These are phyloP conservation scores for Orthosia incerta DNA, from an alignment of 2,888 invertebrate species.

Conservation along the genomic window DNA sequence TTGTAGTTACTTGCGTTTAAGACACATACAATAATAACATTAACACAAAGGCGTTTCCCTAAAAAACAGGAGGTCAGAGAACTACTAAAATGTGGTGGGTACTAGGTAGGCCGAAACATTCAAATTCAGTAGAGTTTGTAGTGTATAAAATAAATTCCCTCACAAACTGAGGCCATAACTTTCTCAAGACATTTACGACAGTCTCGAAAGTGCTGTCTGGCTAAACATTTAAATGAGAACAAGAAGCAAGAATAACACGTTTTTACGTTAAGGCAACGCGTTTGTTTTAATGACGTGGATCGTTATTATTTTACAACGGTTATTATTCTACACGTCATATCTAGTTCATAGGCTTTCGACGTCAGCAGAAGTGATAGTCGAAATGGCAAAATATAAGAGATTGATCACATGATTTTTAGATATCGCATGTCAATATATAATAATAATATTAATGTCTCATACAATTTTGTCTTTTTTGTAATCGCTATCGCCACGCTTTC, in stretches of 20 bases:
- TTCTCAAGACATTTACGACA: constrained; percentile 71
- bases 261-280: constrained; percentile 9
- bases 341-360: background rate
- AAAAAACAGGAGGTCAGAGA: constrained; percentile 30
- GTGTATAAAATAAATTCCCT: constrained; percentile 68
- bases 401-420: too few relatives aligned
- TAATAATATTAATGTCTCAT: too few relatives aligned
- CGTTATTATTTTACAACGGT: constrained; percentile 8
- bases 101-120: constrained; percentile 54
- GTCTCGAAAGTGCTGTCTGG: constrained; percentile 66
- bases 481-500: too few relatives aligned
- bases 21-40: constrained; percentile 4
- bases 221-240: constrained; percentile 72
- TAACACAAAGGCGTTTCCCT: constrained; percentile 23
- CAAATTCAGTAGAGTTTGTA: constrained; percentile 56
- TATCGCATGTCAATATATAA: too few relatives aligned
- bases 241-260: constrained; percentile 51
- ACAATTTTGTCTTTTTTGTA: too few relatives aligned
- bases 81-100: constrained; percentile 43
- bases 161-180: constrained; percentile 71
- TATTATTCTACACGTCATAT: background rate
- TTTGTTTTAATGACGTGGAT: constrained; percentile 23
- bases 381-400: too few relatives aligned
- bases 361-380: too few relatives aligned
- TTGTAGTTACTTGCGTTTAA: background rate